phyloP scores from a whole-genome alignment of 2,888 invertebrate species.

The Thysanoteuthis rhombus region DNA sequence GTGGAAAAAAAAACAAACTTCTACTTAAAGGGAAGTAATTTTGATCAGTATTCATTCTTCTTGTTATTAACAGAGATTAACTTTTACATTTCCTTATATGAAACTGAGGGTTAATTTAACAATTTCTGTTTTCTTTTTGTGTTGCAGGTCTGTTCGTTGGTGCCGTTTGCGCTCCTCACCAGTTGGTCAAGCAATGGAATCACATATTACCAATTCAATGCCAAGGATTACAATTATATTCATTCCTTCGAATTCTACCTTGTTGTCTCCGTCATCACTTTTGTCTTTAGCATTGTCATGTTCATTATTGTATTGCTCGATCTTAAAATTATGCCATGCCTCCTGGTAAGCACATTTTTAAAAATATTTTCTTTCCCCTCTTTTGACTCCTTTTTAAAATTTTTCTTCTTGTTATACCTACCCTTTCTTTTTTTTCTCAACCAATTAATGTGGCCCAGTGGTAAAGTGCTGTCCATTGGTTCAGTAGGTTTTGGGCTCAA shows the following conservation, averaged over 20 bases:
- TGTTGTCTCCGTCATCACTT: conserved; percentile 39
- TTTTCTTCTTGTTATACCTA: background rate
- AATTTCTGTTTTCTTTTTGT: background rate
- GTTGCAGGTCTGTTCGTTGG: conserved; percentile 39
- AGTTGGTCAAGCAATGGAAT: conserved; percentile 43
- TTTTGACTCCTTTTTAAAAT: background rate
- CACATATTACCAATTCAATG: conserved; percentile 40
- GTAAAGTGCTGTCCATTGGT: too few relatives aligned
- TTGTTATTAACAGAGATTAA: too few relatives aligned
- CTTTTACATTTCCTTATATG: too few relatives aligned
- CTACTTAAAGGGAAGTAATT: too few relatives aligned
- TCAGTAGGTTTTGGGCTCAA: too few relatives aligned
- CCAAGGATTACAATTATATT: conserved; percentile 40
- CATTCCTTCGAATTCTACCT: conserved; percentile 43
- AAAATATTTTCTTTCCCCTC: background rate
- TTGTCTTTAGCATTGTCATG: conserved; percentile 36
- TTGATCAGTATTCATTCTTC: too few relatives aligned
- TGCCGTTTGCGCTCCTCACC: conserved; percentile 39
- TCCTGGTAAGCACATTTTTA: conserved; percentile 33
- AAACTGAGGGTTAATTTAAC: too few relatives aligned
- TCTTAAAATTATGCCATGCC: conserved; percentile 31
- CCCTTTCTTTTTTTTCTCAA: too few relatives aligned
- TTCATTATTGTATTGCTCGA: conserved; percentile 35
- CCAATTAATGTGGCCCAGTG: too few relatives aligned
- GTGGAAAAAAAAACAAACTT: too few relatives aligned